Evolutionary conservation across 2,113 vertebrate species (phyloP), one percentile per base, ranked within the genome.

Genomic region (Prietella phreatophila): DNA sequence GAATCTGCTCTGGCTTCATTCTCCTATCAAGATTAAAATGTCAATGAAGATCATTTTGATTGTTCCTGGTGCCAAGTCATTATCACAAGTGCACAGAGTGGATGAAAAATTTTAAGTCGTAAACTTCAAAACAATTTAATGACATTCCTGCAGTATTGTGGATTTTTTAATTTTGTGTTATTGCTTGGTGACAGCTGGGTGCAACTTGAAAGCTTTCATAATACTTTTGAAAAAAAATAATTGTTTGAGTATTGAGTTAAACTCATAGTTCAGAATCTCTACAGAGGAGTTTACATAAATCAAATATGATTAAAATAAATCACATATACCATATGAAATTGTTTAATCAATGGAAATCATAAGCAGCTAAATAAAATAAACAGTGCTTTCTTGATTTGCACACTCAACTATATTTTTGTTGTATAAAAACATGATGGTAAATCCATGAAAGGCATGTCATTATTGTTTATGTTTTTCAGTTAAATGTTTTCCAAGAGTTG

Each of bases 11-110:
- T 11, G 75, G 69, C 78, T 90, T 88, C 58, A 85, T 88, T 90
- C 87, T 85, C 50, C 56, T 87, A 85, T 89, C 88, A 89, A 87
- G 88, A 87, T 90, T 87, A 78, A 85, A 88, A 90, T 87, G 84
- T 61, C 86, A 90, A 27, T 79, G 60, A 83, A 82, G 83, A 86
- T 87, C 33, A 67, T 85, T 42, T 17, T 89, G 84, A 89, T 89
- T 89, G 69, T 88, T 83, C 47, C 39, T 80, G 88, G 63, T 71
- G 30, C n/a, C 22, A 39, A 82, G 58, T 82, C 83, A 67, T 56
- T 85, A 81, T 87, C 63, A 78, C 50, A 80, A 67, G 25, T 78
- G 78, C 65, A 67, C 67, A 61, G 85, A 85, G 58, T 61, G 33
- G 73, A 56, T 36, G 75, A 82, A 47, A 63, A 85, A 58, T 90